These are phyloP conservation scores for Pheosia tremula DNA, from an alignment of 2,888 invertebrate genomes.

Conservation along the genomic window DNA sequence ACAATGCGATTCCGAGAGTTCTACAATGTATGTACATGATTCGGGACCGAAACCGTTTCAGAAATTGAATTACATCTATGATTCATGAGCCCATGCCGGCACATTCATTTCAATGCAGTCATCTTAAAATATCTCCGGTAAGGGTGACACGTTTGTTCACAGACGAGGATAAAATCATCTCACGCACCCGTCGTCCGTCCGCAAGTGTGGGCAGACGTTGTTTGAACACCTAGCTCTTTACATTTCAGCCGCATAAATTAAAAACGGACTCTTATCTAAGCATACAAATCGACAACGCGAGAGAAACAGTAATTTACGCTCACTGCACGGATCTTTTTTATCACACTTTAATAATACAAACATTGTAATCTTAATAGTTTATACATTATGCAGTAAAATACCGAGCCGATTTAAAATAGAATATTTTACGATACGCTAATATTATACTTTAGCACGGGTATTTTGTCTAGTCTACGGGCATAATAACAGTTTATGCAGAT, in stretches of 20 bases:
- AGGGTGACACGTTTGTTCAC: constrained; percentile 3
- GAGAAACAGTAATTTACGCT: constrained; percentile 6
- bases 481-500: background rate
- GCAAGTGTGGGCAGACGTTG: constrained; percentile 5
- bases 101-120: constrained; percentile 5
- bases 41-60: background rate
- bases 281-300: constrained; percentile 7
- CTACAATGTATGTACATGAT: background rate
- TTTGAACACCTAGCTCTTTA: background rate
- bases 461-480: constrained; percentile 1
- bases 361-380: constrained; percentile 6
- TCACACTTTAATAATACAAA: constrained; percentile 10
- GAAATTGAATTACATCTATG: constrained; percentile 8
- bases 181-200: constrained; percentile 3
- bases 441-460: background rate
- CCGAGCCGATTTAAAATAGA: constrained; percentile 1
- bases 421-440: background rate
- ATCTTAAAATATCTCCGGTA: constrained; percentile 1
- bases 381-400: constrained; percentile 6
- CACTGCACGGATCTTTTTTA: constrained; percentile 8
- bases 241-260: constrained; percentile 1
- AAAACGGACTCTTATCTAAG: constrained; percentile 5
- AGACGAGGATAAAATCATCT: constrained; percentile 3
- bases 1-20: background rate
- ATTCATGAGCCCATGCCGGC: constrained; percentile 6